Evolutionary conservation across 2,113 vertebrate genomes (phyloP).

Genomic region (Indri indri): DNA sequence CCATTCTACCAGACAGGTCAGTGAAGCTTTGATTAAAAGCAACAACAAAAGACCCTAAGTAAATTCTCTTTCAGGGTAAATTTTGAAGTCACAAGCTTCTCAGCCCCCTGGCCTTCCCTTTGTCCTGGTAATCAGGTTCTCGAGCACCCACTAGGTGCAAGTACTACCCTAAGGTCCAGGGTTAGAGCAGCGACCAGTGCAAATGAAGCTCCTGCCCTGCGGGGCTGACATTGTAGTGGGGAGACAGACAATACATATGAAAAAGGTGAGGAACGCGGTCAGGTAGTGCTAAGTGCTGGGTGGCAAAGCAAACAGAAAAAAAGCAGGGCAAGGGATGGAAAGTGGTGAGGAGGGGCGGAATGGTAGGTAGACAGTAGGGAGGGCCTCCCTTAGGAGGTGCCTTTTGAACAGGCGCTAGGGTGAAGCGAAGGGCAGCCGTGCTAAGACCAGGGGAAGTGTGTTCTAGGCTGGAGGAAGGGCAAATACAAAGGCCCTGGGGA

Average conservation of each 20-base stretch:
- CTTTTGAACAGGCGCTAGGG: not conserved
- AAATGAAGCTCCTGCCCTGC: not conserved
- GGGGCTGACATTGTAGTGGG: not conserved
- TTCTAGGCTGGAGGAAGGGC: not conserved
- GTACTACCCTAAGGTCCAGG: not conserved
- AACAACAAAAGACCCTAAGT: not conserved
- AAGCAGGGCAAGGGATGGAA: not conserved
- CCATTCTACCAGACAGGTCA: not conserved
- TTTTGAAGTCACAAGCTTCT: not conserved
- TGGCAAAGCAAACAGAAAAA: not conserved
- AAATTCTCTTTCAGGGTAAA: not conserved
- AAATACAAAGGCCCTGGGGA: not conserved
- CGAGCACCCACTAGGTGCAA: not conserved
- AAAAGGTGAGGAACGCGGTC: not conserved
- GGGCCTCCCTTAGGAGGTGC: not conserved
- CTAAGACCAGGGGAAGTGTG: too few species aligned
- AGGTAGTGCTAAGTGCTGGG: not conserved
- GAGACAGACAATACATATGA: not conserved
- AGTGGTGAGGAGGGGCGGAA: not conserved
- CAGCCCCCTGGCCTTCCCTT: not conserved
- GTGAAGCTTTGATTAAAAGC: not conserved
- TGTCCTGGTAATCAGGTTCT: not conserved
- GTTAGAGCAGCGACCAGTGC: not conserved
- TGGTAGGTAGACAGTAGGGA: not conserved
- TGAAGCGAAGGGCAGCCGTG: not conserved